A percentile compares a stretch with the other conserved stretches of the same genome.
phyloP scores from a whole-genome alignment of 2,888 invertebrate genomes.

The Ellobium chinense region DNA sequence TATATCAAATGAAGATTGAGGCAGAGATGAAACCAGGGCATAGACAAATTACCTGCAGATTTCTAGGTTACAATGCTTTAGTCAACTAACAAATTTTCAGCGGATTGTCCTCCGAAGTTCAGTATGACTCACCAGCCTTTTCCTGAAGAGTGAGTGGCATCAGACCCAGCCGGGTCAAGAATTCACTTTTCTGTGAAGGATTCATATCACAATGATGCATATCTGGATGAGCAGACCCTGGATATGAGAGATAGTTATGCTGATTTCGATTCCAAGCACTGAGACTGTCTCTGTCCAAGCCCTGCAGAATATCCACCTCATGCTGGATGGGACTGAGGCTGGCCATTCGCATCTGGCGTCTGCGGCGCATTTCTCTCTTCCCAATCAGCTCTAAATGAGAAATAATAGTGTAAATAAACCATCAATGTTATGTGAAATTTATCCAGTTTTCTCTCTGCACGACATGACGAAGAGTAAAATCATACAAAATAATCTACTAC shows the following conservation, averaged over 20 bases:
- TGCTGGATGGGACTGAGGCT: slow-evolving; percentile 69
- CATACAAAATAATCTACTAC: no score
- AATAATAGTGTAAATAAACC: background rate
- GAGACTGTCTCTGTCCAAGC: slow-evolving; percentile 21
- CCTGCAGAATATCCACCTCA: slow-evolving; percentile 47
- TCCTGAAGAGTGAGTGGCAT: background rate
- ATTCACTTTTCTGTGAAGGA: slow-evolving; percentile 14
- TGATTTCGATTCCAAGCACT: slow-evolving; percentile 44
- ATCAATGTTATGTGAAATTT: background rate
- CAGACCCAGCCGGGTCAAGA: slow-evolving; percentile 16
- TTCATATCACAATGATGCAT: background rate
- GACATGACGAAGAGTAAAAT: no score
- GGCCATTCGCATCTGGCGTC: slow-evolving; percentile 66
- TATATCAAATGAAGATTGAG: no score
- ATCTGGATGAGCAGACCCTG: background rate
- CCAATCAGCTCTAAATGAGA: slow-evolving; percentile 67
- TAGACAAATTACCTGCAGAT: no score
- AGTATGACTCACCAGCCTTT: slow-evolving; percentile 38
- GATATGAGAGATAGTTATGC: slow-evolving; percentile 53
- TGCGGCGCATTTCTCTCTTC: slow-evolving; percentile 65
- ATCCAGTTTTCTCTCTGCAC: background rate
- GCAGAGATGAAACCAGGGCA: no score
- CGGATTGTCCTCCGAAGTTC: no score
- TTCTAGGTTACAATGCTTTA: no score
- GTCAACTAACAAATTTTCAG: no score